Percentiles rank a stretch among this genome's conserved stretches.
Evolutionary conservation across 2,888 invertebrate genomes (phyloP).

Genomic region (Orchesella flavescens): DNA sequence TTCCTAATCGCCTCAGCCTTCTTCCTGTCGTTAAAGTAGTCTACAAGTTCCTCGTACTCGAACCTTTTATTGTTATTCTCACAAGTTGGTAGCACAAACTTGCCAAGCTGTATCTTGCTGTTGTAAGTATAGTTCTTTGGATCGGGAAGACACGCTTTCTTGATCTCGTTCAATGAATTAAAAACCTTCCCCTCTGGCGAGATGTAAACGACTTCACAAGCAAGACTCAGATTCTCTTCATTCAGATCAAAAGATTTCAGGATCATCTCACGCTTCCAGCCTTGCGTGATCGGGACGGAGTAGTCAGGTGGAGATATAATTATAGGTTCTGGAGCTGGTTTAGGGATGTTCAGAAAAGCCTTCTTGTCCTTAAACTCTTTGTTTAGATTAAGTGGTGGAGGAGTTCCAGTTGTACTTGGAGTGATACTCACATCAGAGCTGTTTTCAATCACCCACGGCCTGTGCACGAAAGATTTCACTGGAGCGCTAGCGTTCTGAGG

Average conservation of each 20-base stretch:
- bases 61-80: not conserved
- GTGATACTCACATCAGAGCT: conserved; percentile 9
- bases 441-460: conserved; percentile 25
- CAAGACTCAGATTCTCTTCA: conserved; percentile 78
- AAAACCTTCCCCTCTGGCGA: conserved; percentile 80
- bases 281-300: conserved; percentile 81
- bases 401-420: conserved; percentile 6
- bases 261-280: conserved; percentile 94
- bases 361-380: conserved; percentile 73
- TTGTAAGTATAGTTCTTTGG: conserved; percentile 95
- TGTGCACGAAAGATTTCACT: not conserved
- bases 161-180: conserved; percentile 76
- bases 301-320: conserved; percentile 75
- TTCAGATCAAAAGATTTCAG: conserved; percentile 89
- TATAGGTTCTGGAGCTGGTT: conserved; percentile 72
- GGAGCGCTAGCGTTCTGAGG: not conserved
- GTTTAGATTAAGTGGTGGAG: conserved; percentile 25
- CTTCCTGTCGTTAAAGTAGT: conserved; percentile 61
- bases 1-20: conserved; percentile 55
- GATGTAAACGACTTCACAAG: conserved; percentile 94
- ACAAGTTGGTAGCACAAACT: conserved; percentile 84
- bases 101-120: conserved; percentile 90
- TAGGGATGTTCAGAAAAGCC: conserved; percentile 77
- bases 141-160: conserved; percentile 75
- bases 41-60: conserved; percentile 35